Conservation (phyloP, 1,140 invertebrate species). For the Eriocheir sinensis region DNA sequence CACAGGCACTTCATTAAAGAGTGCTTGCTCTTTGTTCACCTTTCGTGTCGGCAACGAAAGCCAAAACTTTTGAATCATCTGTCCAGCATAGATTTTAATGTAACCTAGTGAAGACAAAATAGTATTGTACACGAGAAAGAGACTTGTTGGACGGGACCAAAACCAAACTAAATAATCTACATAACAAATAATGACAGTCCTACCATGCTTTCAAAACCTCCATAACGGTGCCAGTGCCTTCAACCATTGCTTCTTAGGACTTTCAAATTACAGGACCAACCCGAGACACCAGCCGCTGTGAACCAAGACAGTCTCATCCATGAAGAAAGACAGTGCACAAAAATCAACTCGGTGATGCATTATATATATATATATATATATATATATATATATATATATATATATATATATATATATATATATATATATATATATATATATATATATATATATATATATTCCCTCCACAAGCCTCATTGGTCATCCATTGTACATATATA, state of each 20-base stretch:
- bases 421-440: too few species aligned
- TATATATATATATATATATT: constrained; percentile 36
- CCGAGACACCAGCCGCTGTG: constrained; percentile 35
- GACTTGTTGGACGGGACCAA: constrained; percentile 76
- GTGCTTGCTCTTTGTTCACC: constrained; percentile 51
- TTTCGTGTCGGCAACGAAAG: constrained; percentile 76
- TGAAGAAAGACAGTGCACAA: constrained; percentile 65
- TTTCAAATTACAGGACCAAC: constrained; percentile 55
- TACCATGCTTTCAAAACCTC: constrained; percentile 72
- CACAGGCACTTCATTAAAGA: constrained; percentile 32
- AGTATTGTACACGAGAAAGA: constrained; percentile 67
- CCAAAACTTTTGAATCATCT: constrained; percentile 56
- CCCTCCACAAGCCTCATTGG: constrained; percentile 42
- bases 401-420: too few species aligned
- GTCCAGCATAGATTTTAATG: constrained; percentile 75
- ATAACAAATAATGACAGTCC: constrained; percentile 42
- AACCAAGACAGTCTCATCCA: constrained; percentile 61
- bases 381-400: too few species aligned
- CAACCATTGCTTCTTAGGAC: constrained; percentile 74
- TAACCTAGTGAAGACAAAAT: constrained; percentile 72
- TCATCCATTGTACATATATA: constrained; percentile 64
- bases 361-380: constrained; percentile 53
- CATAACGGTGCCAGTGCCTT: constrained; percentile 77
- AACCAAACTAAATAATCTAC: too few species aligned
- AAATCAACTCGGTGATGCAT: constrained; percentile 63